phyloP scores from a whole-genome alignment of 2,113 vertebrate species.

The Picathartes gymnocephalus region DNA sequence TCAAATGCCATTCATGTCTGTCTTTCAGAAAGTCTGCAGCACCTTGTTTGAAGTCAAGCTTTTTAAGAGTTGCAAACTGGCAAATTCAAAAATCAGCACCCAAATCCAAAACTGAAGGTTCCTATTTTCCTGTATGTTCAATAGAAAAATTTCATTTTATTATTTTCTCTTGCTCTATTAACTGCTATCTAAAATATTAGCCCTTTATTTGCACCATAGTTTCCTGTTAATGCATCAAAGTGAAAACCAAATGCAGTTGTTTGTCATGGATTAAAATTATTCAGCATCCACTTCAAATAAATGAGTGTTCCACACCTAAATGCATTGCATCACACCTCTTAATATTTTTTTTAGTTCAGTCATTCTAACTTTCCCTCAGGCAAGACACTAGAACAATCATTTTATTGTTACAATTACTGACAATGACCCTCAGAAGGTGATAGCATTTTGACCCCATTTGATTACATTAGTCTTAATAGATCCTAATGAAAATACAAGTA shows the following conservation, averaged over 20 bases:
- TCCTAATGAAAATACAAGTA: constrained; percentile 15
- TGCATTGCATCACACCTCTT: not conserved
- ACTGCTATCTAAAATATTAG: not conserved
- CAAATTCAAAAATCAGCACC: not conserved
- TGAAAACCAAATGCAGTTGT: not conserved
- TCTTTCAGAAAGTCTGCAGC: not conserved
- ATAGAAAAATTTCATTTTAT: not conserved
- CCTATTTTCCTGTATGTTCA: not conserved
- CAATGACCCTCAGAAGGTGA: not conserved
- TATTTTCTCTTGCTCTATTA: not conserved
- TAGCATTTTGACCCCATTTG: constrained; percentile 23
- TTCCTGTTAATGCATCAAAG: not conserved
- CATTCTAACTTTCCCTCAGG: not conserved
- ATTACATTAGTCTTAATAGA: constrained; percentile 25
- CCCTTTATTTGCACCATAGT: not conserved
- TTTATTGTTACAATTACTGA: constrained; percentile 1
- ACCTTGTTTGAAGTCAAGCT: not conserved
- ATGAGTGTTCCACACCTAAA: not conserved
- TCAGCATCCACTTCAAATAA: not conserved
- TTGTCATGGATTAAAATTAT: not conserved
- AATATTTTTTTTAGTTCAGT: not conserved
- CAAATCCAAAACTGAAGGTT: not conserved
- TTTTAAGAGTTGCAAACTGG: not conserved
- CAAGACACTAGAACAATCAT: constrained; percentile 3
- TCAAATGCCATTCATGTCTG: not conserved